These are phyloP conservation scores for Callorhinus ursinus DNA, from an alignment of 2,113 vertebrate species.

Conservation along the genomic window DNA sequence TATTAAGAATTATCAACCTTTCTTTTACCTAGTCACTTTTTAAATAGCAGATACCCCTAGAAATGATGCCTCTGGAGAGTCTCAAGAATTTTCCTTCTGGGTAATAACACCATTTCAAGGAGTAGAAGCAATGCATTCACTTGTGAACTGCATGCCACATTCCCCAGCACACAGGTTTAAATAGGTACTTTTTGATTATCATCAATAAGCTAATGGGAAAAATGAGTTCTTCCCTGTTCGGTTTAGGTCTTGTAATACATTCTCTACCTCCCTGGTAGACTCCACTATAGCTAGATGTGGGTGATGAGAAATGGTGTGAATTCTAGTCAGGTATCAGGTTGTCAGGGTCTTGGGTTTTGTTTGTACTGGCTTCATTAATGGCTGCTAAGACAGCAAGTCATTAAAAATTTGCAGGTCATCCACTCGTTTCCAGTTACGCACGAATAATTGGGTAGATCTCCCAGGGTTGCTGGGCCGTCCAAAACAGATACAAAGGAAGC, in stretches of 20 bases:
- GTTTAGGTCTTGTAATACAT: constrained; percentile 4
- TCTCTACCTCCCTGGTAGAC: neutral
- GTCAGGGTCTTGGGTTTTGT: constrained; percentile 13
- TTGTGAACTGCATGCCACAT: neutral
- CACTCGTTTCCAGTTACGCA: neutral
- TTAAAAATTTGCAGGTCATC: neutral
- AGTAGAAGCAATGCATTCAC: neutral
- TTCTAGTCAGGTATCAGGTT: neutral
- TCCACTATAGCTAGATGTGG: neutral
- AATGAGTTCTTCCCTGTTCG: neutral
- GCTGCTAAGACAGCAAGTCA: constrained; percentile 6
- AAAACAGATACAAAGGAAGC: neutral
- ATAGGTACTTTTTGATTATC: neutral
- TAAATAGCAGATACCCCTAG: neutral
- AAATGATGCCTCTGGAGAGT: neutral
- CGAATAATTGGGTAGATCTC: neutral
- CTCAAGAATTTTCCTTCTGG: neutral
- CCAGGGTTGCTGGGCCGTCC: neutral
- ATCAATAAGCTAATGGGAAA: neutral
- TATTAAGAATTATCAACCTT: constrained; percentile 34
- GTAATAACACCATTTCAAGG: constrained; percentile 14
- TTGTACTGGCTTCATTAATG: constrained; percentile 17
- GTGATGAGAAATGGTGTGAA: neutral
- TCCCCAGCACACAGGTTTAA: neutral
- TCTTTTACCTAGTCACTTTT: neutral